Evolutionary conservation across 2,113 vertebrate genomes (phyloP).

Genomic region (Festucalex cinctus): DNA sequence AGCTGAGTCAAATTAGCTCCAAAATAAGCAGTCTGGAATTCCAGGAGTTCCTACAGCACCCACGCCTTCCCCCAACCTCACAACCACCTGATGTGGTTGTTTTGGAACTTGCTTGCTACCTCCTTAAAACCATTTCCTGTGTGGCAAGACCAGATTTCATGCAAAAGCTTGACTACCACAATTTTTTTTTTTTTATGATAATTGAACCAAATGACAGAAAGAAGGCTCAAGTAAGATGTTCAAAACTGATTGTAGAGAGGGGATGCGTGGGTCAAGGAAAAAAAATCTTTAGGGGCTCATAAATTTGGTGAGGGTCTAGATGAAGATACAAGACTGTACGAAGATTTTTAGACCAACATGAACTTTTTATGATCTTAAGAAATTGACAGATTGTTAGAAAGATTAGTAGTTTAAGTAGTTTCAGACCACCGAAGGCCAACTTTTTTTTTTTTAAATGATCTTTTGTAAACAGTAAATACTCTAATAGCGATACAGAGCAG

Average conservation of each 20-base stretch:
- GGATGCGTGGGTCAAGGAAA: not conserved
- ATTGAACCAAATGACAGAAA: not conserved
- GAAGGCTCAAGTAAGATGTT: not conserved
- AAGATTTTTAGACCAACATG: not conserved
- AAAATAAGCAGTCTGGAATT: conserved; percentile 68
- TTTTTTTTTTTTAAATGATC: too few relatives aligned
- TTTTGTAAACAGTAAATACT: not conserved
- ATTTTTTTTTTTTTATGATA: not conserved
- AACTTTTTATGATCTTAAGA: too few relatives aligned
- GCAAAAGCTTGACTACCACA: not conserved
- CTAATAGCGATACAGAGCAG: too few relatives aligned
- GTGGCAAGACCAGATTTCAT: conserved; percentile 21
- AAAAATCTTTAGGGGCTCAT: not conserved
- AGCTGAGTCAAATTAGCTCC: conserved; percentile 67
- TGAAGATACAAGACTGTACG: not conserved
- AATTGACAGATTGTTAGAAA: too few relatives aligned
- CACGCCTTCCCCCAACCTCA: conserved; percentile 22
- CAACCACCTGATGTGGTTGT: conserved; percentile 52
- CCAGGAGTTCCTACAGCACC: conserved; percentile 43
- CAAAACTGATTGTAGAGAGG: not conserved
- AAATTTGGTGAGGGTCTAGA: not conserved
- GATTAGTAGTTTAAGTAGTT: not conserved
- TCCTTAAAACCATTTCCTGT: conserved; percentile 29
- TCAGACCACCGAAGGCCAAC: too few relatives aligned
- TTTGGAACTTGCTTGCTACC: conserved; percentile 27